These are phyloP conservation scores for Meriones unguiculatus DNA, from an alignment of 2,113 vertebrate species.

Conservation along the genomic window DNA sequence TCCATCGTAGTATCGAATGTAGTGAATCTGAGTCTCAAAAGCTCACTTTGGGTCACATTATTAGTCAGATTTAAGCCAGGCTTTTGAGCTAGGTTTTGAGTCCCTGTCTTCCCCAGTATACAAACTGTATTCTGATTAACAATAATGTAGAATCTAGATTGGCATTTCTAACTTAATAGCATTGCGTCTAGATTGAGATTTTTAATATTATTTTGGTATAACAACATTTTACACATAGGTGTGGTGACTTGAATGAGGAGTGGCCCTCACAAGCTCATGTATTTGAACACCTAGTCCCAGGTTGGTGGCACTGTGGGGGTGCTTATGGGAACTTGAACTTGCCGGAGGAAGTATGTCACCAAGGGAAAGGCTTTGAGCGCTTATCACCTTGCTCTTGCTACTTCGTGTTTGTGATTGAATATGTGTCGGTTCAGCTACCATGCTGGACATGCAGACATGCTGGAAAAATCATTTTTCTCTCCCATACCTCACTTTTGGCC, in stretches of 20 bases:
- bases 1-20: no score
- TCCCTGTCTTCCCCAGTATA: neutral
- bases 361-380: neutral
- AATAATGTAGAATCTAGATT: neutral
- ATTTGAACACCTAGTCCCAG: neutral
- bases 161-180: neutral
- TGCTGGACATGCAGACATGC: no score
- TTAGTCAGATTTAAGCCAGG: neutral
- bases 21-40: slow-evolving; percentile 18
- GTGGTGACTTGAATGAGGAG: neutral
- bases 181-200: neutral
- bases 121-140: neutral
- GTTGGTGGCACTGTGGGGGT: neutral
- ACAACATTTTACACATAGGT: neutral
- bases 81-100: neutral
- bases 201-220: neutral
- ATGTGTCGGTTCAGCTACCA: neutral
- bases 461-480: no score
- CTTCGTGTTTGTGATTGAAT: neutral
- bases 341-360: neutral
- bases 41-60: neutral
- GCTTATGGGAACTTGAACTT: neutral
- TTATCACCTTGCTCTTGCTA: neutral
- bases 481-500: neutral
- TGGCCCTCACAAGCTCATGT: neutral